Evolutionary conservation across 2,888 invertebrate species (phyloP), one percentile per base, ranked within the genome.

Genomic region (Leptinotarsa rubiginosa): DNA sequence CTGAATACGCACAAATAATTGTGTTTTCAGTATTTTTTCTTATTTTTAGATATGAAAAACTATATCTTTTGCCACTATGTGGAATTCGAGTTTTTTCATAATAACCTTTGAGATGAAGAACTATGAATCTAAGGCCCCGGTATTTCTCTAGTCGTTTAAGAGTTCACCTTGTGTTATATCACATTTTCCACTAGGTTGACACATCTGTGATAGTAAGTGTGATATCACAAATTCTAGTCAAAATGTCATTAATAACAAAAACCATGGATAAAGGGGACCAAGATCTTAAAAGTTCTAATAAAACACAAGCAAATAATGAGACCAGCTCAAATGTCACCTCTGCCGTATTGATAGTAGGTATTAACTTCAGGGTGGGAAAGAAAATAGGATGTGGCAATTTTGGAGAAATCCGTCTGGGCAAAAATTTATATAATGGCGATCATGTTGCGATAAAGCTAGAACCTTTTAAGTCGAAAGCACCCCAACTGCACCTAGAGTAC

Each of bases 371-470:
- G 88, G 98, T 99, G 86, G 99, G 99, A 85, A 99, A 98, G 91
- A 99, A 99, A 91, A 99, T 99, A 88, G 99, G 99, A 88, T 97
- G 97, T 92, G 99, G 99, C 86, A 99, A 99, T 91, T 99, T 99
- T 88, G 99, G 99, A 83, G 99, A 99, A 91, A 92, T 99, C 84
- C 93, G 99, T 88, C 93, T 99, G 89, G 99, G 98, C 95, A 99
- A 98, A 92, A 99, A 99, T 91, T 92, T 99, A 87, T 98, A 99
- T 93, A 99, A 97, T 92, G 98, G 97, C 92, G 99, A 99, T 92
- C 98, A 99, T 92, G 98, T 99, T 89, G 99, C 99, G 89, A 98
- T 99, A 89, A 99, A 99, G 92, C 94, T 99, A 95, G 99, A 99
- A 93, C 97, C 97, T 85, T 98, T 99, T 96, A 99, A 99, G 91